Base-by-base conservation (phyloP, 2,113 vertebrate genomes). In the Bos javanicus region DNA sequence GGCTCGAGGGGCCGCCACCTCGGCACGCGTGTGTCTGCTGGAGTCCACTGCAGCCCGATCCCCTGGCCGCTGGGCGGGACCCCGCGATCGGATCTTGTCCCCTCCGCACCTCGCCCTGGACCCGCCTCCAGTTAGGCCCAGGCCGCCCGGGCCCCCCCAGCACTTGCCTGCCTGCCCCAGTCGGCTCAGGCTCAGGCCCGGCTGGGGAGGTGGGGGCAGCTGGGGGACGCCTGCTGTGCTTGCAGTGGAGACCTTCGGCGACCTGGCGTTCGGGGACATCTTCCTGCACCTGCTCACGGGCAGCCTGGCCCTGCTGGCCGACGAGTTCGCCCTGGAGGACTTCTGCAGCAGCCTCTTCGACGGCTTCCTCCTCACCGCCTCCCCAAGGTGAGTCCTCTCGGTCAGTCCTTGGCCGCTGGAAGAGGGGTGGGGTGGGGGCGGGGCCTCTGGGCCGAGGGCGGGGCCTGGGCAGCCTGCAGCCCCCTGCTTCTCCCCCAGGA, bases 261-360 rank as follows among this genome's bases (percentile, higher is more conserved):
- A 99, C 98, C 99, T 99, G 98, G 99, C 99, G 39, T 99, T 99
- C 56, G 98, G 99, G 5, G 99, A 99, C 96, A 99, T 99, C 97
- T 99, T 99, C 98, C 99, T 99, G n/a, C 99, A 99, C 97, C 98
- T 99, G 93, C 99, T 99, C 83, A 99, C 99, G 0, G 99, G 99
- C 54, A 99, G 99, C 97, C 99, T 99, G 94, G 99, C 99, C 0
- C 98, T 99, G 90, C 99, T 99, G 52, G 99, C 99, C 0, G 99
- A 99, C 0, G 99, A 99, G 89, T 99, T 99, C 87, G 99, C 99
- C 6, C 98, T 99, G 0, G 99, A 99, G 89, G 99, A 99, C 43
- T 99, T 99, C 98, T 99, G 99, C 96, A 98, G 98, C 8, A 99
- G 99, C 2, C 99, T 99, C 7, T 99, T 99, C 1, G 99, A 99